Base-by-base conservation (phyloP, 2,797 vertebrate species). In the Numenius phaeopus region DNA sequence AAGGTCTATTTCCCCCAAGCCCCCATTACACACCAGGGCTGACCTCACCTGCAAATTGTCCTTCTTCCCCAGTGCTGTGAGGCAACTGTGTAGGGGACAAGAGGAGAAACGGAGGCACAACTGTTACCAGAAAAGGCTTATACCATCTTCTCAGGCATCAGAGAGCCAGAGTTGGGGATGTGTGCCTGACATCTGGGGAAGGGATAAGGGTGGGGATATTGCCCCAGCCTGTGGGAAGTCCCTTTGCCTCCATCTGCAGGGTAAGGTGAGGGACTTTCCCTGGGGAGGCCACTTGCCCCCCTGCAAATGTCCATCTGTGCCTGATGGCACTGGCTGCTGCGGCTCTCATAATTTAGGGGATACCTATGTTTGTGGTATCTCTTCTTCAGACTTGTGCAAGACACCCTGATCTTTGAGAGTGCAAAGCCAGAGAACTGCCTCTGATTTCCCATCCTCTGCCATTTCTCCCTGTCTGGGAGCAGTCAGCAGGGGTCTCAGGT, bases 281-380 rank as follows among this genome's bases (percentile, higher is more conserved):
- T 34, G 26, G 17, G 14, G 30, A 70, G 39, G 37, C 20, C 14
- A 7, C 26, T 83, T 22, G 7, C 4, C 4, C 32, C 30, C 5
- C 32, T 73, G 39, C 34, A 46, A n/a, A 61, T 19, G 6, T 59
- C 17, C n/a, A 9, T 62, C 39, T 86, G 39, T 83, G 30, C 40
- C 27, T 47, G 32, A 9, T n/a, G 67, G 30, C 14, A 15, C 9
- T 10, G 11, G 5, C n/a, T 79, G 30, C 58, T 30, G 9, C 1
- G 3, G 37, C 52, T 32, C 14, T 76, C 0, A 0, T 40, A 19
- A 20, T 52, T 39, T 12, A 27, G 34, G 37, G 29, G 14, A 6
- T 71, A 55, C 27, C 32, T 79, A 0, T 76, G 58, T 65, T 79
- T 34, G 70, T 52, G 19, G 39, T 30, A 19, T 23, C 9, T 19